These are phyloP conservation scores for Stomatorhinus ivindoensis DNA, from an alignment of 2,113 vertebrate species.

Conservation along the genomic window DNA sequence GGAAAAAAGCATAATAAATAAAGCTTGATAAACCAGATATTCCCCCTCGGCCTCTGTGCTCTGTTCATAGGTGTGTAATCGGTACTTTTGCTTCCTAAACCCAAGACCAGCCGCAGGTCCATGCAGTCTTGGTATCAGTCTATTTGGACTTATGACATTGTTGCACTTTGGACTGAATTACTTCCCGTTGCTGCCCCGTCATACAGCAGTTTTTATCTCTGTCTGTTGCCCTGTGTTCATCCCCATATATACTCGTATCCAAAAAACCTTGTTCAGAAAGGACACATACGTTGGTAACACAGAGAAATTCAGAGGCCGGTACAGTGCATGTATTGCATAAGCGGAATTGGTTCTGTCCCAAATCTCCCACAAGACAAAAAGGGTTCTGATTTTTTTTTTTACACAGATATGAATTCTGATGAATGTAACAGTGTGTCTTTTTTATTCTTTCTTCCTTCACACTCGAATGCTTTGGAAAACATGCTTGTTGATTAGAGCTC, in stretches of 20 bases:
- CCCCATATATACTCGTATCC: background rate
- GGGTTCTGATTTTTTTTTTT: background rate
- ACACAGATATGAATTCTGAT: background rate
- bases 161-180: background rate
- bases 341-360: background rate
- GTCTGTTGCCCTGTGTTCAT: background rate
- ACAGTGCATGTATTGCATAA: background rate
- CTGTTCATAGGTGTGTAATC: background rate
- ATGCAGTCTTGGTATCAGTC: background rate
- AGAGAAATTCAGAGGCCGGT: background rate
- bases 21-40: background rate
- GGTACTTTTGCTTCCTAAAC: background rate
- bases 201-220: background rate
- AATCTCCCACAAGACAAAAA: background rate
- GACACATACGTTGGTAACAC: no score
- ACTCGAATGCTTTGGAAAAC: background rate
- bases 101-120: background rate
- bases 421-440: background rate
- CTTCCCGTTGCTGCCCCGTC: background rate
- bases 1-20: background rate
- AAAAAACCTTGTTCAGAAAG: background rate
- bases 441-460: background rate
- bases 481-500: background rate
- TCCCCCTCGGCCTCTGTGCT: background rate
- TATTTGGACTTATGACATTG: background rate